phyloP scores from a whole-genome alignment of 2,888 invertebrate species.

The Hoplodrina ambigua region DNA sequence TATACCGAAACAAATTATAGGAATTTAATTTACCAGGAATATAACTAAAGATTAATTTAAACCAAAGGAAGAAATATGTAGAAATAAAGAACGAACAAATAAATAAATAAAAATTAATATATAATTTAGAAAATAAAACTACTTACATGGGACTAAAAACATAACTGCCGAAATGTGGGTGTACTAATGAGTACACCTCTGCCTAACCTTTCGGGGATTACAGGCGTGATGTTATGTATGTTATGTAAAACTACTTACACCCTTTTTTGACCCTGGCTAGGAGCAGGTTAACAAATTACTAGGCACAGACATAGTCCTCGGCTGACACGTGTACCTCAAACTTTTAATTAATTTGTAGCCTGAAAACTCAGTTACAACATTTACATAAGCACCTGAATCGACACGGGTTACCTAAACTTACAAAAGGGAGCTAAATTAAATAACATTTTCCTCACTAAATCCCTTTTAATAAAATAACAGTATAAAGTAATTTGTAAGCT shows the following conservation, averaged over 20 bases:
- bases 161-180: no score
- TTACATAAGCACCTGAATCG: no score
- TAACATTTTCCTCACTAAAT: conserved; percentile 1
- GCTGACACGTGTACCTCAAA: neutral
- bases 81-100: no score
- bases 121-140: neutral
- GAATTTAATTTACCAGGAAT: neutral
- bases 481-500: conserved; percentile 12
- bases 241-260: no score
- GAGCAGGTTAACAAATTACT: neutral
- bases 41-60: neutral
- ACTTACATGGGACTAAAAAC: no score
- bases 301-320: neutral
- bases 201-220: no score
- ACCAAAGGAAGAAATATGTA: no score
- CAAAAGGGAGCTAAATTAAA: conserved; percentile 1
- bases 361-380: conserved; percentile 2
- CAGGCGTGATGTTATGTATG: no score
- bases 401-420: neutral
- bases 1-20: neutral
- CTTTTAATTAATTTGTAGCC: neutral
- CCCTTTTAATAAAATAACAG: conserved; percentile 29
- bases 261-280: no score
- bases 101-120: no score
- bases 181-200: no score